Conservation (phyloP, 2,888 invertebrate genomes). For the Athalia circularis region DNA sequence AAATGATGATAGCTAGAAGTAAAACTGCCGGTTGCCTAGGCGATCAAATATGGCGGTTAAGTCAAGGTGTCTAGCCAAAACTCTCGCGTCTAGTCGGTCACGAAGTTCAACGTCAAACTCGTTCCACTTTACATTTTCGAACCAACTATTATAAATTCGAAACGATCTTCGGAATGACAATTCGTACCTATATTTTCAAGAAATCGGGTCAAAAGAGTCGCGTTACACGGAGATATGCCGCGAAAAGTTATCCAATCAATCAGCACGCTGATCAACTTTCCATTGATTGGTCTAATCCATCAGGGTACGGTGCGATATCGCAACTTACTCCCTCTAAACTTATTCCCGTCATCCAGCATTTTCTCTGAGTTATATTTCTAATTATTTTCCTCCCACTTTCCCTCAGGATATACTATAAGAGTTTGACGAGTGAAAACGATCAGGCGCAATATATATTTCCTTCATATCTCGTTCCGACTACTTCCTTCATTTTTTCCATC, state of each 20-base stretch:
- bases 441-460: constrained; percentile 15
- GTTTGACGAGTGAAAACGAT: constrained; percentile 36
- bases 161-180: neutral
- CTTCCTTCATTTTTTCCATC: neutral
- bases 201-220: neutral
- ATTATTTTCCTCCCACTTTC: constrained; percentile 59
- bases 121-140: too few relatives aligned
- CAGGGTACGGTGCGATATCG: constrained; percentile 52
- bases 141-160: too few relatives aligned
- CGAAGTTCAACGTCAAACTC: neutral
- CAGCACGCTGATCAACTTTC: constrained; percentile 56
- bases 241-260: constrained; percentile 62
- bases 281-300: constrained; percentile 61
- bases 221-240: neutral
- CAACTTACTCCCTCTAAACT: constrained; percentile 47
- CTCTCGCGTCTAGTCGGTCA: neutral
- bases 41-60: constrained; percentile 17
- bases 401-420: neutral
- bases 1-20: constrained; percentile 28
- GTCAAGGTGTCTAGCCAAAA: neutral
- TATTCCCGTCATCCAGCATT: constrained; percentile 48
- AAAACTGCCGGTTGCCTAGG: constrained; percentile 22
- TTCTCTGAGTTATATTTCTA: constrained; percentile 59
- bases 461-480: constrained; percentile 12
- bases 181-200: neutral